Evolutionary conservation across 1,140 invertebrate genomes (phyloP).

Genomic region (Heliconius hewitsoni): DNA sequence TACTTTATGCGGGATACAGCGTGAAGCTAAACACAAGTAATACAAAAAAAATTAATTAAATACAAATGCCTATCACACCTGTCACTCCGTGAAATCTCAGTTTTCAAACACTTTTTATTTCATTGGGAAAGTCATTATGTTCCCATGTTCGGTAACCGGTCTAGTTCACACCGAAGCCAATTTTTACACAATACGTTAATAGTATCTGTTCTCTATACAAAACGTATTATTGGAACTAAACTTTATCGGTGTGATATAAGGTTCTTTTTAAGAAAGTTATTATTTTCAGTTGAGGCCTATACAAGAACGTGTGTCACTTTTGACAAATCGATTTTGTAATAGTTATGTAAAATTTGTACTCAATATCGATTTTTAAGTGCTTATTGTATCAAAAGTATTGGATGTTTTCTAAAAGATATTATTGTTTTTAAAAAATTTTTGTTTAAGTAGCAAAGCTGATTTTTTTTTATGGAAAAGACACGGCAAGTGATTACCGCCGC

Average conservation of each 20-base stretch:
- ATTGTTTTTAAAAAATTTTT: no score
- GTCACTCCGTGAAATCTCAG: not conserved
- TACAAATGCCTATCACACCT: not conserved
- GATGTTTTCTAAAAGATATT: not conserved
- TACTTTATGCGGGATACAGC: not conserved
- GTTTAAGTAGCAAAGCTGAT: no score
- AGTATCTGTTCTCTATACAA: constrained; percentile 1
- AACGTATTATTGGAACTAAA: not conserved
- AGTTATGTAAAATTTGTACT: not conserved
- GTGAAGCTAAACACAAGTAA: not conserved
- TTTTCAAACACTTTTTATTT: constrained; percentile 1
- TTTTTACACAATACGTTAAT: constrained; percentile 29
- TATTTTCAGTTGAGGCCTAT: not conserved
- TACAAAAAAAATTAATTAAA: not conserved
- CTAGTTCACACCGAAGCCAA: constrained; percentile 30
- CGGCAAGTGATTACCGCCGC: no score
- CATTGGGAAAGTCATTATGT: constrained; percentile 26
- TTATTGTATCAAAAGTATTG: not conserved
- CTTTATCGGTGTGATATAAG: not conserved
- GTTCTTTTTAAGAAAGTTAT: not conserved
- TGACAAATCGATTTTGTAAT: not conserved
- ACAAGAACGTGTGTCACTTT: constrained; percentile 1
- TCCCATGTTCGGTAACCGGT: constrained; percentile 26
- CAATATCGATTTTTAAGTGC: not conserved
- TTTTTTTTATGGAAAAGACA: no score